These are phyloP conservation scores for Bilobella aurantiaca DNA, from an alignment of 1,140 invertebrate genomes.

Conservation along the genomic window DNA sequence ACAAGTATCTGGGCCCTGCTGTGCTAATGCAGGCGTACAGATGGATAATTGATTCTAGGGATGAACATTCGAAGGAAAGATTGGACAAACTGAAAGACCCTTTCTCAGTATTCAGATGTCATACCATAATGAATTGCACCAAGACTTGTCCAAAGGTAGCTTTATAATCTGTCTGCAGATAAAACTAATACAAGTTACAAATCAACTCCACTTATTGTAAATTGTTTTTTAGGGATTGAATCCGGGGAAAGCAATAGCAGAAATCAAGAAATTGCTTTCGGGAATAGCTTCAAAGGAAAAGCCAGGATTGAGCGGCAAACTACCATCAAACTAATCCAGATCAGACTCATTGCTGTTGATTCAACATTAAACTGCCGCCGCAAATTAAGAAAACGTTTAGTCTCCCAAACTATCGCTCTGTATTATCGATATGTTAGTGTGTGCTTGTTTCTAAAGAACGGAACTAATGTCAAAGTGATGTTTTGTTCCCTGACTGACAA, in stretches of 20 bases:
- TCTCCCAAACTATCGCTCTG: too few relatives aligned
- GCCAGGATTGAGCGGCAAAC: conserved; percentile 52
- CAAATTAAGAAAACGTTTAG: too few relatives aligned
- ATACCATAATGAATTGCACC: conserved; percentile 98
- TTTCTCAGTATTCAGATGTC: conserved; percentile 91
- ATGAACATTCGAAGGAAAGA: conserved; percentile 69
- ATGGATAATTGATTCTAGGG: conserved; percentile 96
- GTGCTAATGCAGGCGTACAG: conserved; percentile 88
- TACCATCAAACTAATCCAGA: not conserved
- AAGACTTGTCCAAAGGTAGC: conserved; percentile 86
- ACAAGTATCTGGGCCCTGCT: conserved; percentile 90
- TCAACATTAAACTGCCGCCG: too few relatives aligned
- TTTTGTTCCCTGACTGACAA: too few relatives aligned
- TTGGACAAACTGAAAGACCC: conserved; percentile 75
- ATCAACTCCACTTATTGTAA: not conserved
- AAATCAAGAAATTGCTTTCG: conserved; percentile 86
- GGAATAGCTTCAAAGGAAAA: conserved; percentile 67
- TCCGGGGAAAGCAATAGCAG: conserved; percentile 86
- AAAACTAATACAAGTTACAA: not conserved
- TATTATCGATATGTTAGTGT: too few relatives aligned
- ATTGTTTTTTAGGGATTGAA: conserved; percentile 67
- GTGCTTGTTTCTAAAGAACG: too few relatives aligned
- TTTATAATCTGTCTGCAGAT: not conserved
- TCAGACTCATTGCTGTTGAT: too few relatives aligned
- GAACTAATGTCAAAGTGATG: too few relatives aligned